phyloP scores from a whole-genome alignment of 2,113 vertebrate genomes.

The Phycodurus eques region DNA sequence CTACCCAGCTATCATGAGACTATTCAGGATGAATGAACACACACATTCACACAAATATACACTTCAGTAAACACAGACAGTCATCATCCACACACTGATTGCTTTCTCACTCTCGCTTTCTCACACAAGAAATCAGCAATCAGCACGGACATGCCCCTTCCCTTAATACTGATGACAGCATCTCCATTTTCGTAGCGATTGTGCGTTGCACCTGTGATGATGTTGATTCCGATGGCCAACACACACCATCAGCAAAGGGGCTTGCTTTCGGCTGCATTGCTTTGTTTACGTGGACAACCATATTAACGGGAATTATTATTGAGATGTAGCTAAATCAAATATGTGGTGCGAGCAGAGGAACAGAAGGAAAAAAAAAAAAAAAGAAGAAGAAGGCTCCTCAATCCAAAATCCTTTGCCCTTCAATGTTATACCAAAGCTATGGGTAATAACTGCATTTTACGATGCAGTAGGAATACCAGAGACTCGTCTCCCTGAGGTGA shows the following conservation, averaged over 20 bases:
- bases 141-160: background rate
- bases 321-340: background rate
- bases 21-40: slow-evolving; percentile 42
- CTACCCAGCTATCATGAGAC: slow-evolving; percentile 55
- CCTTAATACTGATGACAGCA: background rate
- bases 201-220: background rate
- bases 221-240: background rate
- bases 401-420: no score
- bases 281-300: background rate
- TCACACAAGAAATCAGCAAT: background rate
- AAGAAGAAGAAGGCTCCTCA: no score
- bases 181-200: background rate
- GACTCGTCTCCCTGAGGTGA: no score
- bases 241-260: background rate
- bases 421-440: no score
- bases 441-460: no score
- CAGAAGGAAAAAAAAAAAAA: background rate
- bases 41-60: slow-evolving; percentile 36
- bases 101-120: slow-evolving; percentile 14
- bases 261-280: background rate
- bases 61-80: slow-evolving; percentile 59
- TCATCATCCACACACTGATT: slow-evolving; percentile 40
- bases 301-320: background rate
- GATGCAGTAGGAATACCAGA: no score
- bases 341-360: background rate